phyloP scores from a whole-genome alignment of 1,140 invertebrate species.

The Chrysopa pallens region DNA sequence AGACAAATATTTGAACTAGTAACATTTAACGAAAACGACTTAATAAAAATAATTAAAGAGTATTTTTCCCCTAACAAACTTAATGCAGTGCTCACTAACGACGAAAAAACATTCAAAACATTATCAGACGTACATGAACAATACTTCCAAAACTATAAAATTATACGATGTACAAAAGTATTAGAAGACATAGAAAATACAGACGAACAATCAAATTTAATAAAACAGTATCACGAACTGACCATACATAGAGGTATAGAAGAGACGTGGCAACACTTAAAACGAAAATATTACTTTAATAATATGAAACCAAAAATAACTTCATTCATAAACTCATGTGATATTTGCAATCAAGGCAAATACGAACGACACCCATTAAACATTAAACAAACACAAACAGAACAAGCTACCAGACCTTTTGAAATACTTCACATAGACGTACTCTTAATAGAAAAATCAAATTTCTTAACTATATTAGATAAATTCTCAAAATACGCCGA shows the following conservation, averaged over 20 bases:
- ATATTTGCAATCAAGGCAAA: too few species aligned
- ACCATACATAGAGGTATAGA: constrained; percentile 6
- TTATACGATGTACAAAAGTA: neutral
- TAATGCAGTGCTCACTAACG: neutral
- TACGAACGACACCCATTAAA: neutral
- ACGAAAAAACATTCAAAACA: too few species aligned
- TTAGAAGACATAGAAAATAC: constrained; percentile 2
- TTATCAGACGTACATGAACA: neutral
- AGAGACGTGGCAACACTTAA: constrained; percentile 5
- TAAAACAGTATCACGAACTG: constrained; percentile 7
- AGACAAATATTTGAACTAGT: neutral
- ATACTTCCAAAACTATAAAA: neutral
- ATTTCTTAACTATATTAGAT: constrained; percentile 1
- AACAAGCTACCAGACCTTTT: neutral
- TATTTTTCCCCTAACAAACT: neutral
- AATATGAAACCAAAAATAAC: neutral
- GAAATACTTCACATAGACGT: neutral
- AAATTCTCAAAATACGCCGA: constrained; percentile 2
- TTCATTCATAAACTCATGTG: too few species aligned
- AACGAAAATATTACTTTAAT: neutral
- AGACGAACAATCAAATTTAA: constrained; percentile 5
- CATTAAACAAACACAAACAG: neutral
- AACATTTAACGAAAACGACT: too few species aligned
- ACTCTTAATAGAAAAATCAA: neutral
- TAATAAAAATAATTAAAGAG: neutral